These are phyloP conservation scores for Coreoperca whiteheadi DNA, from an alignment of 2,113 vertebrate genomes.

Conservation along the genomic window DNA sequence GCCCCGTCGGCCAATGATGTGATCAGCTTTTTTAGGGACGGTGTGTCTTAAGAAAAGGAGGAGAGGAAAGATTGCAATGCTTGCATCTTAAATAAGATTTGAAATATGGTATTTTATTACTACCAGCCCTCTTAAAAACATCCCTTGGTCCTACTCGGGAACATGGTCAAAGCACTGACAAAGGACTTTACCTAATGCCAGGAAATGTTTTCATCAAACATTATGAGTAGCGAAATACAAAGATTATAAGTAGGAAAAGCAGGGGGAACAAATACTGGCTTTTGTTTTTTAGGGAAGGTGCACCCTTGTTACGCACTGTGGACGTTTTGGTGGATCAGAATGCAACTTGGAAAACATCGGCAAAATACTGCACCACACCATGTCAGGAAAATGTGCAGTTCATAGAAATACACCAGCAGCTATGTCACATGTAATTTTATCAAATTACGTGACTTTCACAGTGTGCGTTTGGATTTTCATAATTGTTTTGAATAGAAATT, in stretches of 20 bases:
- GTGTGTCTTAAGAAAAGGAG: neutral
- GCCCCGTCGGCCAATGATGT: constrained; percentile 6
- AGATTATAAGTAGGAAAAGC: neutral
- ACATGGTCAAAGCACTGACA: neutral
- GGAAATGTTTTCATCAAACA: too few relatives aligned
- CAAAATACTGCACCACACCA: neutral
- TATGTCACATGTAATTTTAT: neutral
- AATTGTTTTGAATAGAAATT: too few relatives aligned
- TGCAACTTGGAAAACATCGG: neutral
- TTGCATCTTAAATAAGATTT: neutral
- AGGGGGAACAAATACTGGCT: neutral
- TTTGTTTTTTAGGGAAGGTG: neutral
- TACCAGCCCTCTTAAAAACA: neutral
- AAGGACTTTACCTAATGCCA: too few relatives aligned
- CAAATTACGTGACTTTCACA: neutral
- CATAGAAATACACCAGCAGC: too few relatives aligned
- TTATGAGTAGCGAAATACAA: neutral
- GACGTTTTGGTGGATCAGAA: too few relatives aligned
- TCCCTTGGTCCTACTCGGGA: neutral
- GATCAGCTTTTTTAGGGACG: constrained; percentile 27
- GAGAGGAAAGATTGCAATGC: neutral
- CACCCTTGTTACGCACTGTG: too few relatives aligned
- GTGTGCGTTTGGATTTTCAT: neutral
- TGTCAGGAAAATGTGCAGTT: too few relatives aligned
- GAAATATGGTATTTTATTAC: neutral